Evolutionary conservation across 2,888 invertebrate species (phyloP), one percentile per base, ranked within the genome.

Genomic region (Anthrax anthrax): DNA sequence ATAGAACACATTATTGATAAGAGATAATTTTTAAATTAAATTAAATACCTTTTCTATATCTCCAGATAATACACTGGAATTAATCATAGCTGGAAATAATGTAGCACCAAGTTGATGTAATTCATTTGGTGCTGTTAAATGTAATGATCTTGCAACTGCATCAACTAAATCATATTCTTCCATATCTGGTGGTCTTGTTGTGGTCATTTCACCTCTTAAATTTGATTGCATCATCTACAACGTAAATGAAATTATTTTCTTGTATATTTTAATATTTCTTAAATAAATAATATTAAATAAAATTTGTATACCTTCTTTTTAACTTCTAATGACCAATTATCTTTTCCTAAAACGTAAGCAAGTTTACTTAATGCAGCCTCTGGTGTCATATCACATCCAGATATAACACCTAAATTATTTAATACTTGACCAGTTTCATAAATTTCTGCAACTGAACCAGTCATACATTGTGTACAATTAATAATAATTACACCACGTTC

Each of bases 291-390:
- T 2, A 36, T 17, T 19, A 46, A 41, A 32, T 37, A 29, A 32
- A 32, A 34, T 19, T 38, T 14, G 29, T 16, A 62, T 60, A 81
- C 81, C 63, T 75, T 72, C 39, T 77, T 74, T 59, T 84, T 85
- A 44, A 75, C 73, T 27, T 77, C 68, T 39, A 75, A 69, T 41
- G 72, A 71, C 70, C 84, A 77, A 42, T 81, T 78, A 6, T 72
- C 70, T 60, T 91, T 87, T 1, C 88, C 84, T 19, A 96, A 69
- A 1, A 96, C 87, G 58, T 92, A 96, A 0, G 84, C 77, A 2
- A 97, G 71, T 65, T 97, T 97, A 2, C 89, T 81, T 10, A 95
- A 73, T 0, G 95, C 94, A 0, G 96, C 91, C 65, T 96, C 96
- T 0, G 89, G 84, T 0, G 96, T 96, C 67, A 69, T 67, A 52